phyloP scores from a whole-genome alignment of 2,113 vertebrate species.

The Eidolon helvum region DNA sequence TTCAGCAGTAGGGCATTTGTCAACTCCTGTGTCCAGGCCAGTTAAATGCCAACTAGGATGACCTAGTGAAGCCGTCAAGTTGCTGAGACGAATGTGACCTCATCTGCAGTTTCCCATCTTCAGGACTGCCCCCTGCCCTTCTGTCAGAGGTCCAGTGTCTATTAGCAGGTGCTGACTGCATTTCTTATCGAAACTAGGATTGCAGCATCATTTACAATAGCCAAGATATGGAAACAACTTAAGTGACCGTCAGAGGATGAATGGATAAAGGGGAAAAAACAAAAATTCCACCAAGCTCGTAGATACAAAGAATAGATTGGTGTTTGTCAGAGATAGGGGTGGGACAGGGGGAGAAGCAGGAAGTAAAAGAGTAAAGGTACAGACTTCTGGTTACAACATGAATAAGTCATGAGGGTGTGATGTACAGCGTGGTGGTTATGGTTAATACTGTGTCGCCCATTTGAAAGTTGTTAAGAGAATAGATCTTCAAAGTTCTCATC shows the following conservation, averaged over 20 bases:
- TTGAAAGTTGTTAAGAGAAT: neutral
- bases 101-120: neutral
- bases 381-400: no score
- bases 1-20: neutral
- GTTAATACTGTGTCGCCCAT: neutral
- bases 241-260: neutral
- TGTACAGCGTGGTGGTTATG: neutral
- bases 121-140: rapidly evolving
- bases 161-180: neutral
- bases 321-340: neutral
- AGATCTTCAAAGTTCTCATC: neutral
- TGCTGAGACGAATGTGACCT: neutral
- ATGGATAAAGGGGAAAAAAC: neutral
- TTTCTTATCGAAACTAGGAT: neutral
- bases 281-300: neutral
- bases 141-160: no score
- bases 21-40: neutral
- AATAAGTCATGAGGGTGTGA: neutral
- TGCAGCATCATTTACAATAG: neutral
- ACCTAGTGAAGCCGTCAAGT: neutral
- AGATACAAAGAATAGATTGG: neutral
- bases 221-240: neutral
- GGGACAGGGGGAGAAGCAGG: neutral
- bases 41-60: neutral
- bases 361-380: neutral